Evolutionary conservation across 2,888 invertebrate genomes (phyloP), one percentile per base, ranked within the genome.

Genomic region (Prosapia bicincta): DNA sequence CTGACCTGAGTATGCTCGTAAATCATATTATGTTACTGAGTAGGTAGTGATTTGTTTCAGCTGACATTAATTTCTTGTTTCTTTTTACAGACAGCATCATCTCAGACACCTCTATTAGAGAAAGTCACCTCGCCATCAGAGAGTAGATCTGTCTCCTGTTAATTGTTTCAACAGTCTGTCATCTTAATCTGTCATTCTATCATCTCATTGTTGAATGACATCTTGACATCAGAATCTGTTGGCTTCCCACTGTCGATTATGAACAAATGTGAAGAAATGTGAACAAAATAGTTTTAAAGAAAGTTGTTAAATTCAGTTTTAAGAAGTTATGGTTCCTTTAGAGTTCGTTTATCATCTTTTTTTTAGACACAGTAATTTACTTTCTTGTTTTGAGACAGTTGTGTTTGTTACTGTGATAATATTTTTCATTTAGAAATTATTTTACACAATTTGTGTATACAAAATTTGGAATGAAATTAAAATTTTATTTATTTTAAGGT

Each of bases 91-190:
- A 54, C 54, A 20, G 13, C 54, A 20, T 3, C 54, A 20, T 10
- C 54, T 83, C 90, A 90, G 90, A 88, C 87, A 80, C 87, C 89
- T 5, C 78, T 80, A 69, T 67, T 79, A 81, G 90, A 90, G 83
- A 90, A 90, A 84, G 86, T 89, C 6, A 78, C 80, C 82, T 88
- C 89, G 81, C 88, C 89, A 81, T 87, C 88, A 76, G 90, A 90
- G 84, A 88, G 89, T 85, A 86, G 88, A 82, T 84, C 84, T 70
- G 83, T 84, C 69, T 83, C 84, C 3, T 76, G 76, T 68, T 76
- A 68, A 67, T 20, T 5, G 54, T 54, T 54, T 54, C 54, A 20
- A 20, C 54, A 20, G 54, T 54, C n/a, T 54, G 54, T 54, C 54
- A 54, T 54, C 54, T 20, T 38, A 9, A 38, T 15, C 38, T 38